Conservation (phyloP, 2,888 invertebrate species). For the Tenthredo scrophulariae region DNA sequence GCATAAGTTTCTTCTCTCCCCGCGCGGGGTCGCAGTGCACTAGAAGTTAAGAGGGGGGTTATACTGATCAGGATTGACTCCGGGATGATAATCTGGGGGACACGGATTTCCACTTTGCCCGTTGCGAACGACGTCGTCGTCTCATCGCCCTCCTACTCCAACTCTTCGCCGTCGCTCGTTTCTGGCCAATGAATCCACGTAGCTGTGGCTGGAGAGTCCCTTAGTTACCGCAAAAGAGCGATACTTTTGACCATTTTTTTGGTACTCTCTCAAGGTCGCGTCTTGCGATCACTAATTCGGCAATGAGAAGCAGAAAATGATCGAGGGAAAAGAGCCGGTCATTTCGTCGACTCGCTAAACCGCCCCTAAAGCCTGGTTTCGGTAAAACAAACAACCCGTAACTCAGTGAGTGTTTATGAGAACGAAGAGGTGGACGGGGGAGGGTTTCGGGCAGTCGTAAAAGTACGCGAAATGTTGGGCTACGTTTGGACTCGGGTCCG, state of each 20-base stretch:
- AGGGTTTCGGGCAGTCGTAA: constrained; percentile 70
- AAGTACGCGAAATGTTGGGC: constrained; percentile 70
- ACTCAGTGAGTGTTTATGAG: constrained; percentile 76
- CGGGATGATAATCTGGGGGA: constrained; percentile 76
- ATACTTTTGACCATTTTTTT: background rate
- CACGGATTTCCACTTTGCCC: constrained; percentile 77
- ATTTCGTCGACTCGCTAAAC: constrained; percentile 57
- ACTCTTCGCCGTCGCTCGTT: constrained; percentile 53
- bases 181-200: background rate
- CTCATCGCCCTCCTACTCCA: constrained; percentile 22
- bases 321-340: background rate
- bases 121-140: constrained; percentile 59
- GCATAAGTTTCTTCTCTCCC: constrained; percentile 1
- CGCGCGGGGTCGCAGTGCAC: constrained; percentile 50
- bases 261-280: too few species aligned
- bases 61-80: constrained; percentile 76
- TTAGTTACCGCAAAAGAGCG: background rate
- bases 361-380: constrained; percentile 70
- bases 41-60: constrained; percentile 55
- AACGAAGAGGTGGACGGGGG: constrained; percentile 55
- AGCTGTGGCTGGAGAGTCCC: background rate
- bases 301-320: background rate
- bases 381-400: constrained; percentile 75
- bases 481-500: constrained; percentile 38
- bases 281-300: background rate